Base-by-base conservation (phyloP, 1,140 invertebrate genomes). In the Meloidogyne hapla region DNA sequence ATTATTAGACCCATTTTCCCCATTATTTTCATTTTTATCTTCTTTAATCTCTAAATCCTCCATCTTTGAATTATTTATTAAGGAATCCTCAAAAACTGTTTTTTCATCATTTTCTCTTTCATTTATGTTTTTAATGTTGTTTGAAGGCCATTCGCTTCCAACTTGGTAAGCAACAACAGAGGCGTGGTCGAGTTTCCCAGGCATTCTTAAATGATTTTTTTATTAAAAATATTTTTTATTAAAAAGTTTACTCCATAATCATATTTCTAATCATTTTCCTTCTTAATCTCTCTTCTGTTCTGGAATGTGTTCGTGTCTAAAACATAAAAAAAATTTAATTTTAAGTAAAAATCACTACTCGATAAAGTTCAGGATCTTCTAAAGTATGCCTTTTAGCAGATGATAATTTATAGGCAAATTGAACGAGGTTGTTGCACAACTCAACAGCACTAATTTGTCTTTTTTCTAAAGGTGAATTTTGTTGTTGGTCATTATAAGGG, bases 141-240 rank as follows among this genome's bases (percentile, higher is more conserved):
- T 18, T 15, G 45, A 13, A 21, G 69, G 28, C 69, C 77, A 73
- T 48, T 68, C 15, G 75, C 26, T 66, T 25, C 84, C 84, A 63
- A 94, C 92, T 80, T 91, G 91, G 83, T 92, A 94, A 0, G 93
- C 93, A 63, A 94, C 92, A 23, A 94, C 91, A 10, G 93, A 93
- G 23, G 94, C 94, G 88, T 95, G 94, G 88, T 95, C 94, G 73
- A 95, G 88, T 88, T 96, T 95, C n/a, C 94, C 94, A 1, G 94
- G 93, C 77, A 95, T 91, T 85, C 63, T 74, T 4, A 56, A 61
- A 77, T 25, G 21, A 67, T 38, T n/a, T n/a, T n/a, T n/a, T n/a
- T n/a, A 26, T 42, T 1, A 13, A 23, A 18, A 18, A 40, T 25
- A 23, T 56, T 26, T 33, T 15, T 12, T 0, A n/a, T 12, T 48